Conservation (phyloP, 2,797 vertebrate genomes). For the Aeoliscus strigatus region DNA sequence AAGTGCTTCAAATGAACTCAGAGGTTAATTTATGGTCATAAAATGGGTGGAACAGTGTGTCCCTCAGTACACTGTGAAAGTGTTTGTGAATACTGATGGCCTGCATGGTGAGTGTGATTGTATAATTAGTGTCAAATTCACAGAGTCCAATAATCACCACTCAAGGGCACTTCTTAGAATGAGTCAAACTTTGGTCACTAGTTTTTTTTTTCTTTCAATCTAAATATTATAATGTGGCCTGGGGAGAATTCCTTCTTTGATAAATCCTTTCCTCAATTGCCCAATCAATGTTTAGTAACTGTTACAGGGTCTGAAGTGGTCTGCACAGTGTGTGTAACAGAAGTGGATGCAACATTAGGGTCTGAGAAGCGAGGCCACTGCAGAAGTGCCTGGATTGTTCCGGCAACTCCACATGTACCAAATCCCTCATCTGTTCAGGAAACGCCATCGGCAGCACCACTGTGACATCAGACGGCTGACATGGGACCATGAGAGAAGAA, state of each 20-base stretch:
- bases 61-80: constrained; percentile 19
- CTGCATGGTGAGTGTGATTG: constrained; percentile 24
- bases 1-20: constrained; percentile 8
- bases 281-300: too few relatives aligned
- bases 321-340: too few relatives aligned
- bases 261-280: constrained; percentile 1
- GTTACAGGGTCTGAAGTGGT: too few relatives aligned
- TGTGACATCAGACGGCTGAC: too few relatives aligned
- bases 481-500: too few relatives aligned
- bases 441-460: too few relatives aligned
- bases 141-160: constrained; percentile 32
- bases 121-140: constrained; percentile 37
- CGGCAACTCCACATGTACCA: too few relatives aligned
- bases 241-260: neutral
- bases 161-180: constrained; percentile 17
- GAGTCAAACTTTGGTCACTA: constrained; percentile 19
- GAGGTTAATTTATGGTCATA: constrained; percentile 13
- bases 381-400: too few relatives aligned
- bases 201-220: neutral
- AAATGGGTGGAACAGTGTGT: too few relatives aligned
- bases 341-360: too few relatives aligned
- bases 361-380: too few relatives aligned
- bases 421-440: too few relatives aligned
- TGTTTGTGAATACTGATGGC: constrained; percentile 32
- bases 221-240: neutral